phyloP scores from a whole-genome alignment of 2,113 vertebrate species.

The Periophthalmus modestus region DNA sequence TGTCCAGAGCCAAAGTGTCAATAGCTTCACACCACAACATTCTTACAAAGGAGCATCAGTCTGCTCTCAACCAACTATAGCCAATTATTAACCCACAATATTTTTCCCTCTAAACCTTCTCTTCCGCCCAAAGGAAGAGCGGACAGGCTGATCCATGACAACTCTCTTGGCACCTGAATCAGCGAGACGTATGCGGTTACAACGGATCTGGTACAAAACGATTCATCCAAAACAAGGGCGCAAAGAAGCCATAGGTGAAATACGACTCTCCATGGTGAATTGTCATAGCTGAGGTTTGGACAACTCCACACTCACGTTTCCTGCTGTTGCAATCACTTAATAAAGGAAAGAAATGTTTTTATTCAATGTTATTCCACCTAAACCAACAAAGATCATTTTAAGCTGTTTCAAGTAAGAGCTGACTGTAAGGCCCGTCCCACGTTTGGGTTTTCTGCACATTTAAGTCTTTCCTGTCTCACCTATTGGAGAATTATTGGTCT shows the following conservation, averaged over 20 bases:
- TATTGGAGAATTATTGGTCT: too few relatives aligned
- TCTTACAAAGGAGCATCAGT: constrained; percentile 67
- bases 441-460: constrained; percentile 3
- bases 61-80: constrained; percentile 44
- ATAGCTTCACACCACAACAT: constrained; percentile 66
- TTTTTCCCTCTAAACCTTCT: constrained; percentile 53
- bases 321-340: constrained; percentile 42
- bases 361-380: constrained; percentile 38
- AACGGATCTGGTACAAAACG: constrained; percentile 21
- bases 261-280: constrained; percentile 25
- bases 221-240: constrained; percentile 17
- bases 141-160: constrained; percentile 12
- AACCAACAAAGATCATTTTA: constrained; percentile 44
- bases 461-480: constrained; percentile 11
- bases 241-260: not conserved
- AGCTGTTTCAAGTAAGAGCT: not conserved
- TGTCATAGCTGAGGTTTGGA: constrained; percentile 19
- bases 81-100: constrained; percentile 71
- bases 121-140: constrained; percentile 39
- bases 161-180: constrained; percentile 27
- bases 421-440: too few relatives aligned
- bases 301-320: constrained; percentile 54
- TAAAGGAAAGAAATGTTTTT: constrained; percentile 32
- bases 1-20: constrained; percentile 65
- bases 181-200: not conserved